phyloP scores from a whole-genome alignment of 2,888 invertebrate genomes.

The Julus scanicus region DNA sequence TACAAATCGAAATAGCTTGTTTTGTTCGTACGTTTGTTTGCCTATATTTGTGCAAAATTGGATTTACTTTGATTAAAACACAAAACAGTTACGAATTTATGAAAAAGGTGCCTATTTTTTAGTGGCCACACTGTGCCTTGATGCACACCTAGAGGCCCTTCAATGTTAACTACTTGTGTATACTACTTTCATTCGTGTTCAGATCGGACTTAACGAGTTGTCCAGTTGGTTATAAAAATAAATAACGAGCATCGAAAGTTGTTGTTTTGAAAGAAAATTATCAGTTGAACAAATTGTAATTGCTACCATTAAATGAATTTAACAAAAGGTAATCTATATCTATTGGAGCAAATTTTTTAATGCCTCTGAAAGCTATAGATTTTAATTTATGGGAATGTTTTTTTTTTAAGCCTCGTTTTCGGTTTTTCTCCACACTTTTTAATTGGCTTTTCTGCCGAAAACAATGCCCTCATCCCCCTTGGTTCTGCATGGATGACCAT shows the following conservation, averaged over 20 bases:
- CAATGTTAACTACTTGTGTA: too few species aligned
- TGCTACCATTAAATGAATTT: slow-evolving; percentile 7
- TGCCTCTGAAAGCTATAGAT: neutral
- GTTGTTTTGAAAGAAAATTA: neutral
- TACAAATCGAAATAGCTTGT: too few species aligned
- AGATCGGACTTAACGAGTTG: too few species aligned
- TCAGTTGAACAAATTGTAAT: slow-evolving; percentile 13
- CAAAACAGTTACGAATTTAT: too few species aligned
- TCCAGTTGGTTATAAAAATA: too few species aligned
- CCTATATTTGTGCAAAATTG: too few species aligned
- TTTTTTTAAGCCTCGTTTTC: neutral
- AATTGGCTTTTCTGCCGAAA: slow-evolving; percentile 10
- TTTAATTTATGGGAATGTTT: slow-evolving; percentile 15
- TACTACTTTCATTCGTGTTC: too few species aligned
- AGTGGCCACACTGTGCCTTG: too few species aligned
- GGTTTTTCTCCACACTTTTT: neutral
- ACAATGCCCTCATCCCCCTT: neutral
- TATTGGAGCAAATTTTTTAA: slow-evolving; percentile 22
- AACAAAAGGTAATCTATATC: neutral
- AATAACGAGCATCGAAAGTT: neutral
- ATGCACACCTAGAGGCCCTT: too few species aligned
- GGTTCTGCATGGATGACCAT: neutral
- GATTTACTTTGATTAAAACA: too few species aligned
- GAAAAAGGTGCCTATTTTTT: too few species aligned
- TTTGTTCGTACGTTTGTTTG: too few species aligned